Evolutionary conservation across 2,797 vertebrate genomes (phyloP), one percentile per base, ranked within the genome.

Genomic region (Myiotriccus ornatus): DNA sequence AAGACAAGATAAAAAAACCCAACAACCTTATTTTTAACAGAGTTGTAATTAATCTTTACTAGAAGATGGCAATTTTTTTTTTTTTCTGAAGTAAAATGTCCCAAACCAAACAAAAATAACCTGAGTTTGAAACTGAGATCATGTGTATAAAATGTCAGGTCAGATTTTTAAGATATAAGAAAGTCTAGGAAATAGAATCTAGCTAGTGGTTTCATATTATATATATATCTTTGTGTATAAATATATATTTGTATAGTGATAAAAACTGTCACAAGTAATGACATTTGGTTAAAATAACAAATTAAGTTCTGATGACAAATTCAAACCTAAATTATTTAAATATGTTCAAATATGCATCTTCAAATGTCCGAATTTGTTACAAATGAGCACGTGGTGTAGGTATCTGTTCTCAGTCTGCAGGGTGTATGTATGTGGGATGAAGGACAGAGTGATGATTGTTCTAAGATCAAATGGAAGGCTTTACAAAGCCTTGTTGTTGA

Each of bases 371-470:
- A 13, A 55, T 74, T 80, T 70, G 35, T 52, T 59, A 44, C 15
- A 64, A 79, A 84, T 69, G 59, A 84, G 28, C 1, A 3, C 92
- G 80, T 84, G 37, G 34, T 53, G 50, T 24, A 41, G 34, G 34
- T 81, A 50, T 75, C 49, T 87, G 47, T 84, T 52, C 60, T 59
- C 64, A 60, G 37, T 57, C 39, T 93, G 43, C 50, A 76, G 90
- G 50, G 86, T 37, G 2, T 67, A 24, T 16, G 24, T 79, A 46
- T 0, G 32, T 85, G 75, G 89, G 91, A 83, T 85, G 93, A 87
- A 89, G 14, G 43, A 92, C 81, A 95, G 56, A 84, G 52, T 60
- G 27, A 34, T 74, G 52, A 76, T 89, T 95, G 74, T 95, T 87
- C 68, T 63, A 15, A 87, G 44, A 43, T 67, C 30, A 79, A 63